Conservation (phyloP, 2,113 vertebrate species). For the Chroicocephalus ridibundus region DNA sequence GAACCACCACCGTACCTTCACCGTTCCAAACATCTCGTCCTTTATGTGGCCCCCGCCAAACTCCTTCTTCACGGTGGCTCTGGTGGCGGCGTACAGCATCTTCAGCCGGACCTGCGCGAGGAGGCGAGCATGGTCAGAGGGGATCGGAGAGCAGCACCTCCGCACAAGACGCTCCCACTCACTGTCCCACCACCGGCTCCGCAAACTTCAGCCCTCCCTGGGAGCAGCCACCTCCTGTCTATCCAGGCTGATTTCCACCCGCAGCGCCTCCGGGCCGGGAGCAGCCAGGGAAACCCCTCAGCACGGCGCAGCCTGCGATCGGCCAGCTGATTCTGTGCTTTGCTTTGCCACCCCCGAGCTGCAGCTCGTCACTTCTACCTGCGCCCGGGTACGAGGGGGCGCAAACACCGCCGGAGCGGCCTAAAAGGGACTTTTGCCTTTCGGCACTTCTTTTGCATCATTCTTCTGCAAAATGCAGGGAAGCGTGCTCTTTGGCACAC, state of each 20-base stretch:
- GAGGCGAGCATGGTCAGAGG: background rate
- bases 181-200: background rate
- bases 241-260: background rate
- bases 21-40: conserved; percentile 94
- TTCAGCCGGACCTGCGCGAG: conserved; percentile 89
- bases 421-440: background rate
- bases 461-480: background rate
- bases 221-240: background rate
- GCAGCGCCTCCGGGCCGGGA: background rate
- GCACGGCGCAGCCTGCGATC: fast-evolving
- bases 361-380: background rate
- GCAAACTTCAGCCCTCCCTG: background rate
- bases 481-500: background rate
- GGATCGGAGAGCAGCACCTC: background rate
- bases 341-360: background rate
- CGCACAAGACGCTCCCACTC: background rate
- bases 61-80: conserved; percentile 97
- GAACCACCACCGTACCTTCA: conserved; percentile 76
- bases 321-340: background rate
- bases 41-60: conserved; percentile 96
- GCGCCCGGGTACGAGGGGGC: background rate
- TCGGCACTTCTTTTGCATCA: background rate
- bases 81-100: conserved; percentile 97
- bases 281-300: background rate
- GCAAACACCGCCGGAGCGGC: background rate